Evolutionary conservation across 2,797 vertebrate species (phyloP).

Genomic region (Chloroceryle amazona): DNA sequence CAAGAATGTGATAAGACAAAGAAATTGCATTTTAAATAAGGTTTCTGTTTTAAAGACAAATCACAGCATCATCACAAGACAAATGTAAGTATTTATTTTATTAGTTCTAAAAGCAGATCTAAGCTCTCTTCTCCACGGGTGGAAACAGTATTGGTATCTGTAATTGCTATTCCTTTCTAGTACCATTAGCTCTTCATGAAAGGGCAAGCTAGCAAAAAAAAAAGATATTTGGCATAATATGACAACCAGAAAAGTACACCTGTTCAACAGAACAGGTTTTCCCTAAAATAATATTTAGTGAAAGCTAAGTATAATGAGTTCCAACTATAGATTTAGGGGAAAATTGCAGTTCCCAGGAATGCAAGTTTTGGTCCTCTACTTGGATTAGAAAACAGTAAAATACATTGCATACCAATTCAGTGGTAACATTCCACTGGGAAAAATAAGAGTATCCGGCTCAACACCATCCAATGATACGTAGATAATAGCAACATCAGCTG

Average conservation of each 20-base stretch:
- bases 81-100: neutral
- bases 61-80: neutral
- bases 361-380: neutral
- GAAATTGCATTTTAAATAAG: neutral
- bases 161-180: neutral
- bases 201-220: neutral
- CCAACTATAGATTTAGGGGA: neutral
- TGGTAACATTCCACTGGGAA: neutral
- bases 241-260: neutral
- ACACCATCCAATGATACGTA: neutral
- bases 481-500: neutral
- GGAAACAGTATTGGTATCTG: neutral
- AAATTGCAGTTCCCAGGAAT: neutral
- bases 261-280: neutral
- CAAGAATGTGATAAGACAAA: neutral
- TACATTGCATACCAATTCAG: neutral
- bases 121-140: neutral
- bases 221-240: neutral
- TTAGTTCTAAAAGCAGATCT: neutral
- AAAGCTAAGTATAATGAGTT: neutral
- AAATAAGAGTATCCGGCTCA: neutral
- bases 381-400: neutral
- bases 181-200: neutral
- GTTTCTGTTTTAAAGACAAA: neutral
- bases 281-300: neutral